Conservation (phyloP, 2,797 vertebrate species). For the Fringilla coelebs region DNA sequence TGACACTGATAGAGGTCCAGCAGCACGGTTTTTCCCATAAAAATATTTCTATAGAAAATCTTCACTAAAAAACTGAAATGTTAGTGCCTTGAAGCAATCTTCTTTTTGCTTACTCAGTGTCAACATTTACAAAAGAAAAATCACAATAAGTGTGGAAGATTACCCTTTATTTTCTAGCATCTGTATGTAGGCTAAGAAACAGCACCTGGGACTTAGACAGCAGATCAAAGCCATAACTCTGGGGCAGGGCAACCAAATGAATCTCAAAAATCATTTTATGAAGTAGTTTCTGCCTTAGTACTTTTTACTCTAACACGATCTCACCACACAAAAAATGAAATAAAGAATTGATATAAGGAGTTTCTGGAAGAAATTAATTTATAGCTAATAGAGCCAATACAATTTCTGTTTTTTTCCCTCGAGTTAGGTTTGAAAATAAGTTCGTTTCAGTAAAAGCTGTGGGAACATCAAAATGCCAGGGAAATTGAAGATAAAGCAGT, state of each 20-base stretch:
- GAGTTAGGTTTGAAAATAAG: neutral
- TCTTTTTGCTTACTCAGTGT: neutral
- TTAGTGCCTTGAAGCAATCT: neutral
- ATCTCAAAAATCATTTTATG: neutral
- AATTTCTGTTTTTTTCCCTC: neutral
- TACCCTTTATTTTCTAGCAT: neutral
- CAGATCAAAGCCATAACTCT: neutral
- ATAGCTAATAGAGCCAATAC: neutral
- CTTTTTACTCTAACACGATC: neutral
- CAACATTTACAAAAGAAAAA: neutral
- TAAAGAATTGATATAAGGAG: neutral
- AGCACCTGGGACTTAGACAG: neutral
- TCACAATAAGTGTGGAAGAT: neutral
- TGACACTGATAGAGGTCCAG: neutral
- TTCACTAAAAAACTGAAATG: neutral
- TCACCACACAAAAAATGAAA: neutral
- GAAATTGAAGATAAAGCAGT: neutral
- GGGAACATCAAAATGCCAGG: neutral
- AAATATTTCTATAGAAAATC: neutral
- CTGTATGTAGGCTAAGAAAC: neutral
- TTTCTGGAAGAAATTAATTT: neutral
- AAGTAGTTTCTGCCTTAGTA: neutral
- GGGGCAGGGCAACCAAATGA: neutral
- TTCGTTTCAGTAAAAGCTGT: neutral
- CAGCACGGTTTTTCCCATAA: neutral